Evolutionary conservation across 2,113 vertebrate species (phyloP), one percentile per base, ranked within the genome.

Genomic region (Nansenia antarctica): DNA sequence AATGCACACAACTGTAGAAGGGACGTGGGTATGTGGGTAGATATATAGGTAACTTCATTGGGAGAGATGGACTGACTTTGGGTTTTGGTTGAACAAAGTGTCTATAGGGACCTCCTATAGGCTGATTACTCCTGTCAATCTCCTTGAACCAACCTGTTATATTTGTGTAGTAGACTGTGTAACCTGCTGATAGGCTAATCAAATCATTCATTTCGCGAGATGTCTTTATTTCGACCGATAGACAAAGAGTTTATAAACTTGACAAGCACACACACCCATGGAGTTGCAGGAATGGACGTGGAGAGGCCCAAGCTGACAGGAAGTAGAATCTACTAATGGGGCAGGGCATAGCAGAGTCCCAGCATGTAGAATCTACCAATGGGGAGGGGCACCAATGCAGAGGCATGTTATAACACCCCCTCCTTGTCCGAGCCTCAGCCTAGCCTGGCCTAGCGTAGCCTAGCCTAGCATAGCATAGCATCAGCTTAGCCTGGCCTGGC

Each of bases 101-200:
- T 70, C 74, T 76, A 59, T 53, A 73, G 66, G 61, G 67, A 18
- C 72, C 69, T 75, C 71, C 73, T 39, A 84, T 77, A 79, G 82
- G 81, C 62, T 65, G 62, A 68, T 74, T 53, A n/a, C 60, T 71
- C 73, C 80, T 73, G 69, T 77, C 72, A 66, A 32, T 85, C 78
- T 65, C 72, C 61, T 73, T 58, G 22, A 35, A 70, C 79, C 74
- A 69, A 70, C 75, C 78, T 49, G 15, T 62, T 39, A 45, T 54
- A 65, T 55, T 11, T 58, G 34, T 6, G 54, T 37, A 34, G 45
- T 31, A 29, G 9, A 59, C 55, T 27, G 61, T 27, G 18, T 14
- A 31, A 66, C 22, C 9, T 26, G 20, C 20, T 0, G 0, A 49
- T 49, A 9, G 31, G 9, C 64, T 54, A 24, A 57, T 22, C 7